Conservation (phyloP, 1,140 invertebrate genomes). For the Mamestra configurata region DNA sequence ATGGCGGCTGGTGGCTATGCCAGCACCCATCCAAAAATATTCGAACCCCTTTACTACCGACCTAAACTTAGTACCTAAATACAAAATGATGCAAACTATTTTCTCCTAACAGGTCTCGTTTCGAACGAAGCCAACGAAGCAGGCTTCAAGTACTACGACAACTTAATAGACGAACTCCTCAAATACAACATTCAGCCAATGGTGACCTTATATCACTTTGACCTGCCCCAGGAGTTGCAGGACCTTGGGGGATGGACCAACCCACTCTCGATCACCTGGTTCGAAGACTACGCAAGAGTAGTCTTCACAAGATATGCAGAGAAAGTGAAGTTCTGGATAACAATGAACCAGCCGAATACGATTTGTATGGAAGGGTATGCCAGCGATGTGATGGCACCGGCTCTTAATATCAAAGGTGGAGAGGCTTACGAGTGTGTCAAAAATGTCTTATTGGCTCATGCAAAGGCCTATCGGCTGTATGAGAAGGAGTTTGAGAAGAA, state of each 20-base stretch:
- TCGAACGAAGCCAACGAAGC: slow-evolving; percentile 88
- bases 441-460: slow-evolving; percentile 89
- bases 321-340: slow-evolving; percentile 90
- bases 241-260: slow-evolving; percentile 91
- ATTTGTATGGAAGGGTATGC: slow-evolving; percentile 89
- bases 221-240: slow-evolving; percentile 89
- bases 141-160: slow-evolving; percentile 90
- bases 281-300: slow-evolving; percentile 89
- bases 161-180: slow-evolving; percentile 89
- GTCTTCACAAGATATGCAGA: slow-evolving; percentile 89
- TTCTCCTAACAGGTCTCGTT: no score
- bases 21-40: no score
- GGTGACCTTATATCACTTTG: slow-evolving; percentile 91
- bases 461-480: slow-evolving; percentile 90
- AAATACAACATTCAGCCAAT: slow-evolving; percentile 89
- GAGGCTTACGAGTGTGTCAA: slow-evolving; percentile 89
- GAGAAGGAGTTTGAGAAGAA: slow-evolving; percentile 88
- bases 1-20: no score
- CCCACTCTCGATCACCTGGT: slow-evolving; percentile 88
- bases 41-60: no score
- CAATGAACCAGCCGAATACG: slow-evolving; percentile 91
- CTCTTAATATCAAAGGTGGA: slow-evolving; percentile 84
- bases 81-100: no score
- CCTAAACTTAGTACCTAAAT: no score
- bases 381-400: slow-evolving; percentile 84